Base-by-base conservation (phyloP, 2,797 vertebrate species). In the Sphaeramia orbicularis region DNA sequence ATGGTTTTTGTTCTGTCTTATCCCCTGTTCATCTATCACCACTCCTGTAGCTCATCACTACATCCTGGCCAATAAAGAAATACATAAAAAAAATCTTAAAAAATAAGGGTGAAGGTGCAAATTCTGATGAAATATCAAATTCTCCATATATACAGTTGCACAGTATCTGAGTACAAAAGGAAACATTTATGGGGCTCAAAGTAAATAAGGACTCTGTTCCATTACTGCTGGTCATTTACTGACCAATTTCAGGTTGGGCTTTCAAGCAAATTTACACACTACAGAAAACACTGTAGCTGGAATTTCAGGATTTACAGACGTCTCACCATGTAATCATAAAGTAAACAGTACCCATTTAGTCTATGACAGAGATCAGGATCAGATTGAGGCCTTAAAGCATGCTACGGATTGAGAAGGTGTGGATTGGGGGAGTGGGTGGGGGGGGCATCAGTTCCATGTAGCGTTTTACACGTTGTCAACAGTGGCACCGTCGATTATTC, bases 61-160 rank as follows among this genome's bases (percentile, higher is more conserved):
- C 18, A 57, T 57, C 56, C 48, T 60, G 66, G 76, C 83, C 62
- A 59, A 51, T 74, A 71, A 86, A 88, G 66, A 88, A 86, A 74
- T 69, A 77, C 58, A 67, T 84, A 2, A 27, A 27, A 71, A 78
- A 84, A 74, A 76, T 77, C 48, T 76, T 74, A 73, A 67, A 87
- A 90, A 86, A 83, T 74, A 85, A 83, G 32, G 80, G 80, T 57
- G 69, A 91, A 87, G 89, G 89, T 91, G 90, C 87, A 84, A 83
- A 86, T 82, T 69, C 67, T 63, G 75, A 87, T 85, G 84, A 91
- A 27, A 76, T 87, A 79, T 82, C 82, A 86, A 89, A 89, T 64
- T 85, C 55, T 83, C 67, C 65, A 57, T 87, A 87, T 88, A 61
- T 91, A 91, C 87, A 92, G 75, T 80, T 83, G 83, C 88, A 90